Evolutionary conservation across 2,888 invertebrate species (phyloP).

Genomic region (Drosophila austrosaltans): DNA sequence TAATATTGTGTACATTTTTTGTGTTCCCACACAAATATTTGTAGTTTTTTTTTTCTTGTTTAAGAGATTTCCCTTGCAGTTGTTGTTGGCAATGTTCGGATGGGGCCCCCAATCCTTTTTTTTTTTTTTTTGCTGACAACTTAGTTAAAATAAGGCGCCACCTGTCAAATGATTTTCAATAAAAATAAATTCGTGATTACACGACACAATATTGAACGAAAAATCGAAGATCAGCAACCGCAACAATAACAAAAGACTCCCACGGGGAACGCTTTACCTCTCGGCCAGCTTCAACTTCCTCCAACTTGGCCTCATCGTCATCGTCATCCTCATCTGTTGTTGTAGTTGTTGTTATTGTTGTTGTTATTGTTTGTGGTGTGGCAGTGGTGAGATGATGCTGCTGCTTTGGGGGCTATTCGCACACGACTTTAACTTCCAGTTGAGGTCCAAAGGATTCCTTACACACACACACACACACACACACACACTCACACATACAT

Average conservation of each 20-base stretch:
- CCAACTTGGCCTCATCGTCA: slow-evolving; percentile 45
- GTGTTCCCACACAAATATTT: no score
- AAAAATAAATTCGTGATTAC: slow-evolving; percentile 83
- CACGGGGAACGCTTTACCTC: slow-evolving; percentile 61
- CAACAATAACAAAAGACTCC: slow-evolving; percentile 76
- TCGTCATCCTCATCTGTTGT: neutral
- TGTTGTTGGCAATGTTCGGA: no score
- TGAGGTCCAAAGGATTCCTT: slow-evolving; percentile 62
- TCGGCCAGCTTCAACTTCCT: slow-evolving; percentile 27
- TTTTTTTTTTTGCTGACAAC: slow-evolving; percentile 65
- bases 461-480: slow-evolving; percentile 50
- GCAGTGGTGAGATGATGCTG: neutral
- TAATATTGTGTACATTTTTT: no score
- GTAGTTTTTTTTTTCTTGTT: no score
- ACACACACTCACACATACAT: slow-evolving; percentile 25
- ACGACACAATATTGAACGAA: slow-evolving; percentile 80
- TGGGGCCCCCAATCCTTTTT: neutral
- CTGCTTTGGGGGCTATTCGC: slow-evolving; percentile 39
- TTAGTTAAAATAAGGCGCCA: slow-evolving; percentile 81
- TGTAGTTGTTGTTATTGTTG: no score
- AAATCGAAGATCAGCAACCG: slow-evolving; percentile 69
- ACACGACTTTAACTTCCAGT: slow-evolving; percentile 60
- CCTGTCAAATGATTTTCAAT: slow-evolving; percentile 83
- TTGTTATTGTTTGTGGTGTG: neutral
- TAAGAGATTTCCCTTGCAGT: neutral